These are phyloP conservation scores for Saccopteryx bilineata DNA, from an alignment of 2,113 vertebrate species.

Conservation along the genomic window DNA sequence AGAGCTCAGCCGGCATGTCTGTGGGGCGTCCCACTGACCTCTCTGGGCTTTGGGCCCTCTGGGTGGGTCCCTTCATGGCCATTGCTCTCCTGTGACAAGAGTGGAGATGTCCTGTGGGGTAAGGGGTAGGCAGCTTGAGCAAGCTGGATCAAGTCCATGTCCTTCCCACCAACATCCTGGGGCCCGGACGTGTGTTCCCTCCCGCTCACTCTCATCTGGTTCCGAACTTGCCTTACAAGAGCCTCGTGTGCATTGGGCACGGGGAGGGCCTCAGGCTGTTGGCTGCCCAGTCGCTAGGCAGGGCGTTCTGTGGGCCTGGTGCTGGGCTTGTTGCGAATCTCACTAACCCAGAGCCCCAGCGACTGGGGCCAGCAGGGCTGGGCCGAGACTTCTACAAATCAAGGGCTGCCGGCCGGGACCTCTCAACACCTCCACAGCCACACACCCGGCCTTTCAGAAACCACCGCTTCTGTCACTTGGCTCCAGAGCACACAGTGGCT, in stretches of 20 bases:
- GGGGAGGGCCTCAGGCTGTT: background rate
- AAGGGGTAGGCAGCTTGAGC: background rate
- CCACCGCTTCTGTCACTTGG: rapidly evolving
- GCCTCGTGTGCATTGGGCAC: too few relatives aligned
- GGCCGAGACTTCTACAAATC: rapidly evolving
- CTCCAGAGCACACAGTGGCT: background rate
- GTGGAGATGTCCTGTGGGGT: background rate
- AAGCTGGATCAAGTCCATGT: rapidly evolving
- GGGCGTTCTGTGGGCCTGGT: background rate
- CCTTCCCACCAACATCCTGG: rapidly evolving
- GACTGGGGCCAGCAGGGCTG: background rate
- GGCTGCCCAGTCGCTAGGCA: rapidly evolving
- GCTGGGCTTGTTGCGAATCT: background rate
- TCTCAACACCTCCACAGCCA: background rate
- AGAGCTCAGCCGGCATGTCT: background rate
- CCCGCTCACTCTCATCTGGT: background rate
- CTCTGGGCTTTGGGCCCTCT: background rate
- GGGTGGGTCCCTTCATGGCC: background rate
- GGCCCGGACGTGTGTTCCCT: too few relatives aligned
- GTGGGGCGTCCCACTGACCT: rapidly evolving
- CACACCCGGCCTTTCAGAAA: background rate
- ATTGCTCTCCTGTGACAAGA: rapidly evolving
- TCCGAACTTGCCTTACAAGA: rapidly evolving
- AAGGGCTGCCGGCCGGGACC: background rate
- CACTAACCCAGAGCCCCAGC: background rate